These are phyloP conservation scores for Leptopilina syphax DNA, from an alignment of 2,888 invertebrate species.

Conservation along the genomic window DNA sequence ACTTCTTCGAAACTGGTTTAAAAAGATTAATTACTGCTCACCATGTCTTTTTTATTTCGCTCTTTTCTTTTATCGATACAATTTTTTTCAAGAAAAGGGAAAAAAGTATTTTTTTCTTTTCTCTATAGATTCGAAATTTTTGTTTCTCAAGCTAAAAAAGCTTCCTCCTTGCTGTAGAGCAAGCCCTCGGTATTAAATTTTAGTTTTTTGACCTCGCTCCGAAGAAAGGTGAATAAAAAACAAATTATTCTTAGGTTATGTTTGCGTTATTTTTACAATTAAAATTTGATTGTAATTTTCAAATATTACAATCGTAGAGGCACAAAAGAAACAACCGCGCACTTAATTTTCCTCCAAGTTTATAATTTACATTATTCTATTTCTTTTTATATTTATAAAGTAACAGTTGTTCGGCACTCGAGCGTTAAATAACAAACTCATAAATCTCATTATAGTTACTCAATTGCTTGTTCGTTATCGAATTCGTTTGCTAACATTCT, in stretches of 20 bases:
- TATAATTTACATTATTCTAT: slow-evolving; percentile 17
- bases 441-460: slow-evolving; percentile 32
- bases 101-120: no score
- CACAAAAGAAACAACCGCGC: background rate
- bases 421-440: slow-evolving; percentile 33
- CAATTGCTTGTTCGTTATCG: slow-evolving; percentile 20
- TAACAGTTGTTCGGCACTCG: background rate
- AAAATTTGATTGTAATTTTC: background rate
- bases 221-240: no score
- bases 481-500: slow-evolving; percentile 9
- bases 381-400: background rate
- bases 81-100: no score
- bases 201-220: no score
- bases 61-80: background rate
- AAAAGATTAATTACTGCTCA: slow-evolving; percentile 29
- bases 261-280: background rate
- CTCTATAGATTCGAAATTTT: no score
- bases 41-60: background rate
- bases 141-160: no score
- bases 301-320: no score
- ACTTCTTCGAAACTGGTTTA: slow-evolving; percentile 36
- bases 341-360: background rate
- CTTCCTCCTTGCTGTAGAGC: no score
- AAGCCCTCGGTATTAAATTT: no score
- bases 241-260: no score